Evolutionary conservation across 1,140 invertebrate species (phyloP), one percentile per base, ranked within the genome.

Genomic region (Manduca sexta): DNA sequence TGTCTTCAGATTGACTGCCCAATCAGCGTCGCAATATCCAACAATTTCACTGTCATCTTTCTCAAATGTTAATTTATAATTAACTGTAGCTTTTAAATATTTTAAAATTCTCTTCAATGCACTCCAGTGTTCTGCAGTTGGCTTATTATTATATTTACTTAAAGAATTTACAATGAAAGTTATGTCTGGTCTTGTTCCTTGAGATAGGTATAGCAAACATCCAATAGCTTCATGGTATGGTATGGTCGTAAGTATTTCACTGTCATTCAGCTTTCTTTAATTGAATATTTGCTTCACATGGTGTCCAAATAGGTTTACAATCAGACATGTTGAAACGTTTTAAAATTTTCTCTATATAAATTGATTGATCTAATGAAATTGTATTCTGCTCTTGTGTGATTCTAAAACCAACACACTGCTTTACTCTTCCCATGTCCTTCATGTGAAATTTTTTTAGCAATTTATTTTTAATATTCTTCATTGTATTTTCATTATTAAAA

Each of bases 181-280:
- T 34, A 69, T 63, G 30, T 64, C 68, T n/a, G 67, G 67, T 37
- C 56, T 31, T 2, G 61, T 67, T 16, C 30, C 50, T 52, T 63
- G 56, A 15, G 59, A 42, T 10, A 70, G 4, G 54, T 67, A 67
- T 0, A 70, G 21, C n/a, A 69, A 34, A 11, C 15, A 56, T 1
- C 60, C 67, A 30, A 70, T 64, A 14, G 50, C 52, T 41, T 56
- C 4, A 34, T 45, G 41, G 16, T 49, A 52, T 18, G 51, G 45
- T n/a, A n/a, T n/a, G 12, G 12, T 3, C 6, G 3, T 11, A 42
- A 5, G 16, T 4, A 26, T 13, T 14, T 17, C 5, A 11, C 11
- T 10, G 17, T 57, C 45, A n/a, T 14, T 52, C 21, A 1, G n/a
- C n/a, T 7, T 47, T 12, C 41, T 38, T 44, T 21, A 64, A 47